These are phyloP conservation scores for Diorhabda elongata DNA, from an alignment of 1,140 invertebrate genomes.

Conservation along the genomic window DNA sequence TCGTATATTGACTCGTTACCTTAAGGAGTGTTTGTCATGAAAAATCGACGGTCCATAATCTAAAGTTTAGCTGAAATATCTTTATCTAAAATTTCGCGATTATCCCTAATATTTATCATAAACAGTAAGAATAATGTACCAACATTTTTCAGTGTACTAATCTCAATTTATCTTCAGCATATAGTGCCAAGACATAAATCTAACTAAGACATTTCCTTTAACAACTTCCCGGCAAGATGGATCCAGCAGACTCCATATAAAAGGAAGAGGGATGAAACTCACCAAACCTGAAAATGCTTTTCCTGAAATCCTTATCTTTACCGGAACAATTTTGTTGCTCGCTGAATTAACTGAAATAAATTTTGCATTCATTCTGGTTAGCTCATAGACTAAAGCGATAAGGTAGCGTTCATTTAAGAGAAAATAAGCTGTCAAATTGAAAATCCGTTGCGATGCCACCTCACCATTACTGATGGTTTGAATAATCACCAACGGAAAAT, in stretches of 20 bases:
- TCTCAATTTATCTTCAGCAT: constrained; percentile 1
- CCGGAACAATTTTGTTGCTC: not conserved
- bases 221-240: constrained; percentile 1
- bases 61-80: too few species aligned
- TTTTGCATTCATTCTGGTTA: not conserved
- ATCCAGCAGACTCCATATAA: not conserved
- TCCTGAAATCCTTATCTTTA: constrained; percentile 2
- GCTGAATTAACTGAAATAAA: not conserved
- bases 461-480: too few species aligned
- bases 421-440: not conserved
- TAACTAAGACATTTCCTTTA: not conserved
- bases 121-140: not conserved
- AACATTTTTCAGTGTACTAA: not conserved
- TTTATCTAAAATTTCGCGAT: too few species aligned
- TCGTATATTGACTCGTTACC: too few species aligned
- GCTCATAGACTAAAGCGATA: not conserved
- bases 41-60: too few species aligned
- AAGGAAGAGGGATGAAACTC: constrained; percentile 1
- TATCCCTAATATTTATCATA: too few species aligned
- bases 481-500: too few species aligned
- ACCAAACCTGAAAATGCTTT: not conserved
- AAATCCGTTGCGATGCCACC: too few species aligned
- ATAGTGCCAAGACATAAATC: not conserved
- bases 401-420: not conserved
- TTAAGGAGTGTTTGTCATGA: too few species aligned